A percentile compares a stretch with the other conserved stretches of the same genome.
Evolutionary conservation across 2,113 vertebrate species (phyloP).

Genomic region (Otis tarda): DNA sequence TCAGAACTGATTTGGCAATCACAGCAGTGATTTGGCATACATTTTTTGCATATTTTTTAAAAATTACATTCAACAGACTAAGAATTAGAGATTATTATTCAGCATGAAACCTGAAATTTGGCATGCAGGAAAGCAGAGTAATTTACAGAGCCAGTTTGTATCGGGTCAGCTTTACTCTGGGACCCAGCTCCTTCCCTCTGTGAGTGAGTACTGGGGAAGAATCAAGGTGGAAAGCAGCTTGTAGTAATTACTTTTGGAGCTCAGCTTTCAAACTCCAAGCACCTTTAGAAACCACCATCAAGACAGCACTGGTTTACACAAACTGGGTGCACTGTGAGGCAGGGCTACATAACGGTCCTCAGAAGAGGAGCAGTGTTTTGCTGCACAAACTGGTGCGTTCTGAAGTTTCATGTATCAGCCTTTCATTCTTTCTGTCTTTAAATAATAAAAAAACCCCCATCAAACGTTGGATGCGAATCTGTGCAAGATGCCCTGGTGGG

Average conservation of each 20-base stretch:
- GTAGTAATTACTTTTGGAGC: background rate
- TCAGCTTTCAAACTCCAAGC: background rate
- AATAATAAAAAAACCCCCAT: background rate
- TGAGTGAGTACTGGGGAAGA: background rate
- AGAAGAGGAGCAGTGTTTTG: background rate
- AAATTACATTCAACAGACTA: background rate
- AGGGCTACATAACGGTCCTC: background rate
- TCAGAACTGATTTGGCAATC: background rate
- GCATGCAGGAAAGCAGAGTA: background rate
- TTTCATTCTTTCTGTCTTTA: background rate
- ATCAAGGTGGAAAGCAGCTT: background rate
- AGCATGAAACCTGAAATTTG: background rate
- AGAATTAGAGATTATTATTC: background rate
- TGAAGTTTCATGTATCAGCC: background rate
- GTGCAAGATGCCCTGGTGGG: background rate
- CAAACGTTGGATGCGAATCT: background rate
- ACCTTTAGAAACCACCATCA: background rate
- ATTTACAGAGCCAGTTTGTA: background rate
- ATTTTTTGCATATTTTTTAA: background rate
- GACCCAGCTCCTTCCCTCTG: background rate
- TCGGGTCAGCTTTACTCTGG: background rate
- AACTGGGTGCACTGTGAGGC: background rate
- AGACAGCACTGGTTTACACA: accelerated
- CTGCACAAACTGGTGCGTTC: background rate
- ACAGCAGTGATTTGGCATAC: background rate